phyloP scores from a whole-genome alignment of 1,140 invertebrate species.

The Asbolus verrucosus region DNA sequence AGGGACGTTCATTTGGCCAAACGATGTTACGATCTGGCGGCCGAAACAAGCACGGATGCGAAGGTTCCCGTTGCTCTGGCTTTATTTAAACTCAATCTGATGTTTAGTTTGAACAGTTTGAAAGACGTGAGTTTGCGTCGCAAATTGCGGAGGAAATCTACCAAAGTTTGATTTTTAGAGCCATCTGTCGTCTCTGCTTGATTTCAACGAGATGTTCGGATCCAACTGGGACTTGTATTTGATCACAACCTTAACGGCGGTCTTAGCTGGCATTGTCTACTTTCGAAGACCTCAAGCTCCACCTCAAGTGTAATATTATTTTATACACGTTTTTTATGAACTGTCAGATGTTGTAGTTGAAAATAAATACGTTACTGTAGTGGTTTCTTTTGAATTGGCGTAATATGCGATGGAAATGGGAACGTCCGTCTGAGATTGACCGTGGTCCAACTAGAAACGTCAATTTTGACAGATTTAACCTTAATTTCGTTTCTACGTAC shows the following conservation, averaged over 20 bases:
- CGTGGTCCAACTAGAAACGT: too few relatives aligned
- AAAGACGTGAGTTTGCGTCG: slow-evolving; percentile 71
- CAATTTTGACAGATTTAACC: too few relatives aligned
- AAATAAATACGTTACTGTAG: slow-evolving; percentile 32
- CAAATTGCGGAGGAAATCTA: background rate
- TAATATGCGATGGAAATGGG: too few relatives aligned
- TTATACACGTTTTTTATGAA: slow-evolving; percentile 21
- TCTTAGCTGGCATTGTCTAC: slow-evolving; percentile 85
- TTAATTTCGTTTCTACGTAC: too few relatives aligned
- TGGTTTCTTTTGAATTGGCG: too few relatives aligned
- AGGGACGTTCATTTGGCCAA: slow-evolving; percentile 85
- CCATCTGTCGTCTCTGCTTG: slow-evolving; percentile 73
- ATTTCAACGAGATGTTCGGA: slow-evolving; percentile 77
- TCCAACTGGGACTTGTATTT: slow-evolving; percentile 96
- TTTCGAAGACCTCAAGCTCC: slow-evolving; percentile 75
- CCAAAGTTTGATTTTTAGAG: slow-evolving; percentile 69
- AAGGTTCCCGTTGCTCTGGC: slow-evolving; percentile 95
- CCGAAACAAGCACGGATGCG: slow-evolving; percentile 94
- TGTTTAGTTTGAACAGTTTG: slow-evolving; percentile 80
- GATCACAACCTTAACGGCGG: slow-evolving; percentile 83
- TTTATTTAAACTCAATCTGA: slow-evolving; percentile 86
- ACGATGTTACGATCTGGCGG: slow-evolving; percentile 96
- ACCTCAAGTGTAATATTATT: slow-evolving; percentile 45
- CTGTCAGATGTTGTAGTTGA: slow-evolving; percentile 11
- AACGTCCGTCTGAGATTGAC: too few relatives aligned